Percentiles rank a stretch among this genome's conserved stretches.
phyloP scores from a whole-genome alignment of 1,140 invertebrate genomes.

The Paralvinella palmiformis region DNA sequence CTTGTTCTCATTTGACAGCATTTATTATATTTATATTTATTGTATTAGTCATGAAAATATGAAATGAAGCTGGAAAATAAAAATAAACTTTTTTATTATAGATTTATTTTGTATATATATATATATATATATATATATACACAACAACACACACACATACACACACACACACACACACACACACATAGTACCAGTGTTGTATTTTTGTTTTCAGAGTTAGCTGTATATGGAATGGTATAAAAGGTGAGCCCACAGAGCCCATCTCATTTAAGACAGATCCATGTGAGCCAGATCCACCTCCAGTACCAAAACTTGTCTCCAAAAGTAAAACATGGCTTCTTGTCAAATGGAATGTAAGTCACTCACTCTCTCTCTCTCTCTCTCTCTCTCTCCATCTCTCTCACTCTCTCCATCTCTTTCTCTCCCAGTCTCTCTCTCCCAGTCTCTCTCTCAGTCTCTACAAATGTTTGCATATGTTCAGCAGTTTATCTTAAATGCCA shows the following conservation, averaged over 20 bases:
- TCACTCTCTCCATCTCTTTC: not conserved
- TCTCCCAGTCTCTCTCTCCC: too few species aligned
- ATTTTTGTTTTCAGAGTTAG: conserved; percentile 35
- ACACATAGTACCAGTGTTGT: not conserved
- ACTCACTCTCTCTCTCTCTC: not conserved
- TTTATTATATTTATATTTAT: too few species aligned
- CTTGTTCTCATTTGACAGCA: too few species aligned
- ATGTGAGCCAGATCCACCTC: conserved; percentile 51
- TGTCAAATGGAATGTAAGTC: conserved; percentile 52
- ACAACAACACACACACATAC: not conserved
- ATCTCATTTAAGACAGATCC: conserved; percentile 48
- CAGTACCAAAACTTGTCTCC: conserved; percentile 45
- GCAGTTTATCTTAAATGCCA: too few species aligned
- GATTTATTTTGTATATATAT: too few species aligned
- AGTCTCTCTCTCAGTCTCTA: too few species aligned
- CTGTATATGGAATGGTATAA: conserved; percentile 45
- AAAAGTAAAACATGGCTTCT: conserved; percentile 49
- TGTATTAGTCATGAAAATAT: too few species aligned
- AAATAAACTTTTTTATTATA: too few species aligned
- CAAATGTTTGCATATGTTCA: too few species aligned
- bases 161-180: not conserved
- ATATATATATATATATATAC: too few species aligned
- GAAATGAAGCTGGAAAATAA: too few species aligned
- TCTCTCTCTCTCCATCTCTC: not conserved
- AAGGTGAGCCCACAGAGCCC: conserved; percentile 38